Base-by-base conservation (phyloP, 2,888 invertebrate species). In the Electrophaes corylata region DNA sequence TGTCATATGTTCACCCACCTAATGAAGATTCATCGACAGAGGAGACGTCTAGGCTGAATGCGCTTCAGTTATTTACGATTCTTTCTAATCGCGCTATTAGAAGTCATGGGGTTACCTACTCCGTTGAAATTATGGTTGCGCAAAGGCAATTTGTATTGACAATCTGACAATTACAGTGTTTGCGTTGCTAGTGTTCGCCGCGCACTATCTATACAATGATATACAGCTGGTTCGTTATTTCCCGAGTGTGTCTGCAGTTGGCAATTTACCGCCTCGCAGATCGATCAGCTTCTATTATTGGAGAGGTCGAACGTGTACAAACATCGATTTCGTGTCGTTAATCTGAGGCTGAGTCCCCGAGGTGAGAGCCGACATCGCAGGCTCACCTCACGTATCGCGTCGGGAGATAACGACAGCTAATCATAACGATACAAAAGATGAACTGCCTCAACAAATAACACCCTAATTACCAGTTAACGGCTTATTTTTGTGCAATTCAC, bases 271-370 rank as follows among this genome's bases (percentile, higher is more conserved):
- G 83, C 72, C 79, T 81, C 78, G 71, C 76, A 84, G 86, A 84
- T 87, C 84, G 88, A 88, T 89, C 91, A 87, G 83, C 82, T 84
- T 81, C 83, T 82, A 89, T 90, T 91, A 91, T 88, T 83, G 84
- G 87, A 84, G 90, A 86, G 89, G 88, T 89, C 84, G 89, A 86
- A 90, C 91, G 91, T 91, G 91, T 90, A 86, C 88, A 91, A 91
- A 91, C 91, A 91, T 85, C 88, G 85, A 88, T 88, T 88, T 89
- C 83, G 85, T 81, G 86, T 88, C 86, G 88, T 89, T 91, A 88
- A 86, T 87, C 82, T 81, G 76, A 72, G 79, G 76, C 75, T 75
- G 76, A 74, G 81, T 80, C 81, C 67, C 72, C 70, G 81, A 83
- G 83, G 85, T 84, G 87, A 88, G 88, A 86, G 83, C 75, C 79